Evolutionary conservation across 2,888 invertebrate genomes (phyloP).

Genomic region (Chrysolina americana): DNA sequence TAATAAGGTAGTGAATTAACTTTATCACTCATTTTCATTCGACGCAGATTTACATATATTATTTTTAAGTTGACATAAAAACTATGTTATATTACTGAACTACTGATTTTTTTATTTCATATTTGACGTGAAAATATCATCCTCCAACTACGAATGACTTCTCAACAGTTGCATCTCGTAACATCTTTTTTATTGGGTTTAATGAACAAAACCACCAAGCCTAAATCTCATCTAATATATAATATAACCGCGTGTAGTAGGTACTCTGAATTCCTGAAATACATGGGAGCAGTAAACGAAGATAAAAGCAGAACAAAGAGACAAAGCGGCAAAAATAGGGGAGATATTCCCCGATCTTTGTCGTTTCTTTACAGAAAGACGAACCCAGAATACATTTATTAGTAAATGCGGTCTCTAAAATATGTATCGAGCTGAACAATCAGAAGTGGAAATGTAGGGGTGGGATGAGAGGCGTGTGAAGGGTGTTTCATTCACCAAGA

Average conservation of each 20-base stretch:
- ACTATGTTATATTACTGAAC: too few species aligned
- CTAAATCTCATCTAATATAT: not conserved
- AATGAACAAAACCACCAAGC: not conserved
- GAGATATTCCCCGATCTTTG: conserved; percentile 24
- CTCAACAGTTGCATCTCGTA: too few species aligned
- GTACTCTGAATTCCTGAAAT: not conserved
- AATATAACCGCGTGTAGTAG: not conserved
- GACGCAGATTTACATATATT: too few species aligned
- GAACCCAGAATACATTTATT: conserved; percentile 37
- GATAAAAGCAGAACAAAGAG: conserved; percentile 35
- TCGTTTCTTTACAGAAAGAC: conserved; percentile 26
- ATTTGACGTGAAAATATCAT: too few species aligned
- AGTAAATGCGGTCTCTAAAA: conserved; percentile 31
- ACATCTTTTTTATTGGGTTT: not conserved
- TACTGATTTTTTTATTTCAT: too few species aligned
- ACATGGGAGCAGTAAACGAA: conserved; percentile 25
- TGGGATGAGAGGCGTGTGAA: not conserved
- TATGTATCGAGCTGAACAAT: conserved; percentile 29
- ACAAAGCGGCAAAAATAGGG: conserved; percentile 31
- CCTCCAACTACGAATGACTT: too few species aligned
- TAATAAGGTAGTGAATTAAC: too few species aligned
- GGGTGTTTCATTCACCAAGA: conserved; percentile 1
- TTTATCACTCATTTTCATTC: too few species aligned
- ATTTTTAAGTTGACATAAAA: too few species aligned
- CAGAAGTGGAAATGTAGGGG: conserved; percentile 4